Conservation (phyloP, 2,113 vertebrate species). For the Xenus cinereus region DNA sequence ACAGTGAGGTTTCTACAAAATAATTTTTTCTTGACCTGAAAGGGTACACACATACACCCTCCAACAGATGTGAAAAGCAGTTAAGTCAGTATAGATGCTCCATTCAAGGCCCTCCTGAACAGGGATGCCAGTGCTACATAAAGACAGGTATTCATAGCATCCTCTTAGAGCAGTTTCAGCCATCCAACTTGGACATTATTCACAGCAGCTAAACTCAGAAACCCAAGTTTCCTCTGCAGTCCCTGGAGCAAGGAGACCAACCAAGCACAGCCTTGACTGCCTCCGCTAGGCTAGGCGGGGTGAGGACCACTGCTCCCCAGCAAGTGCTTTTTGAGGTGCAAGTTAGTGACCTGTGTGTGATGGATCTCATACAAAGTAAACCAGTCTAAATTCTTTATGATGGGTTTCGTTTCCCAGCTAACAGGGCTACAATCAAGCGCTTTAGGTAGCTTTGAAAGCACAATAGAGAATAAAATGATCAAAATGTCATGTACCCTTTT, state of each 20-base stretch:
- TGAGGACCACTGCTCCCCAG: neutral
- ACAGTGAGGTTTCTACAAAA: neutral
- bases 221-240: neutral
- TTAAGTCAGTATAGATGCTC: conserved; percentile 48
- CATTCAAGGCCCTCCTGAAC: conserved; percentile 33
- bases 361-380: neutral
- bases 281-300: fast-evolving
- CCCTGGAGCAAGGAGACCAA: neutral
- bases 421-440: neutral
- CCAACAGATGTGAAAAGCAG: conserved; percentile 32
- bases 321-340: neutral
- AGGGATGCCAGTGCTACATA: conserved; percentile 34
- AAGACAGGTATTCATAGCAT: conserved; percentile 53
- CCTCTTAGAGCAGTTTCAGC: neutral
- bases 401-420: neutral
- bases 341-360: neutral
- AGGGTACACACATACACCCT: conserved; percentile 11
- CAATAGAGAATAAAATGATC: neutral
- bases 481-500: neutral
- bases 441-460: neutral
- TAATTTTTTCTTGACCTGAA: conserved; percentile 54
- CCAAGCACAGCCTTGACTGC: neutral
- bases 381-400: neutral
- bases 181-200: neutral
- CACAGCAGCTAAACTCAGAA: conserved; percentile 19